phyloP scores from a whole-genome alignment of 2,888 invertebrate species.

The Chelonus formosanus region DNA sequence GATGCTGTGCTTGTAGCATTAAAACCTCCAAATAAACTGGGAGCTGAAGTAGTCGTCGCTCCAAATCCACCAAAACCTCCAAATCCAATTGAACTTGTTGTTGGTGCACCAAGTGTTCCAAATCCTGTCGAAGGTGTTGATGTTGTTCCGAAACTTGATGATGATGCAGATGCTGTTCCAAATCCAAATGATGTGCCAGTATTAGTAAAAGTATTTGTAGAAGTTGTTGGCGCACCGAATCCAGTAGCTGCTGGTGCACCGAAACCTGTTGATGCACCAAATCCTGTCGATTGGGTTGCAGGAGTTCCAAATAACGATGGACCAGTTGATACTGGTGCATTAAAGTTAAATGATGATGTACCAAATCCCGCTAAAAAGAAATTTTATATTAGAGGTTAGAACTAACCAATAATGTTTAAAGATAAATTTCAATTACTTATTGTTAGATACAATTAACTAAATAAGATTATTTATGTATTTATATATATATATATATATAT shows the following conservation, averaged over 20 bases:
- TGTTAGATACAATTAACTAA: too few species aligned
- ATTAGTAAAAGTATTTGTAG: constrained; percentile 54
- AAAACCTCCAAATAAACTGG: constrained; percentile 68
- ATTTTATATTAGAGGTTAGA: not conserved
- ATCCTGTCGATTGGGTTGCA: constrained; percentile 57
- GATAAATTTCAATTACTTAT: too few species aligned
- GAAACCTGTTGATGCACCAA: constrained; percentile 64
- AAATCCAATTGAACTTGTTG: constrained; percentile 60
- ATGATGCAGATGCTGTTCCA: constrained; percentile 63
- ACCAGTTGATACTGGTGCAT: constrained; percentile 65
- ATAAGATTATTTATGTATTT: too few species aligned
- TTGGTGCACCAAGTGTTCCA: constrained; percentile 53
- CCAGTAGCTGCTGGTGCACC: constrained; percentile 66
- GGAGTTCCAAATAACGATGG: constrained; percentile 68
- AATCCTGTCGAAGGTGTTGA: constrained; percentile 51
- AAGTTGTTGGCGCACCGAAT: constrained; percentile 57
- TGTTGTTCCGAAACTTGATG: constrained; percentile 65
- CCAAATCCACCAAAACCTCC: constrained; percentile 58
- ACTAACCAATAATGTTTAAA: not conserved
- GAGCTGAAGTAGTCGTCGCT: constrained; percentile 54
- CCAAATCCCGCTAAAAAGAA: constrained; percentile 63
- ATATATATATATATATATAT: too few species aligned
- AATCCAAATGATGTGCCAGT: constrained; percentile 65
- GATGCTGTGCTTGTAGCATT: constrained; percentile 64
- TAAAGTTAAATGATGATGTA: constrained; percentile 62